Evolutionary conservation across 2,797 vertebrate genomes (phyloP).

Genomic region (Trachops cirrhosus): DNA sequence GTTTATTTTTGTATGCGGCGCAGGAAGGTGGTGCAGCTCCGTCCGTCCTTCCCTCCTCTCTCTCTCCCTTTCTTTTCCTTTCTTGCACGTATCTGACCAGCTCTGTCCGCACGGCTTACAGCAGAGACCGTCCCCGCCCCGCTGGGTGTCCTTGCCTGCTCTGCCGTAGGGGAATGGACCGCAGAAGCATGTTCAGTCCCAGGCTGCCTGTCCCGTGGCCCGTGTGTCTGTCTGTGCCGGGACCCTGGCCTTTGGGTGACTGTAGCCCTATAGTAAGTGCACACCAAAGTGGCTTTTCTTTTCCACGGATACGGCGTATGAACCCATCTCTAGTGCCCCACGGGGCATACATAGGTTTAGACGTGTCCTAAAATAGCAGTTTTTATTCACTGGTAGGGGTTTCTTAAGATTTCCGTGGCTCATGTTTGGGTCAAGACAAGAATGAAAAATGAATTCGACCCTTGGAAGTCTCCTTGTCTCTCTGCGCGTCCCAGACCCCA

Average conservation of each 20-base stretch:
- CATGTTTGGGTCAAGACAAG: background rate
- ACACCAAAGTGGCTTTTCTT: background rate
- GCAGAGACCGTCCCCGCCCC: background rate
- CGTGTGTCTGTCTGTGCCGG: background rate
- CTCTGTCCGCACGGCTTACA: no score
- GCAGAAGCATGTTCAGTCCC: no score
- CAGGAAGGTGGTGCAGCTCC: rapidly evolving
- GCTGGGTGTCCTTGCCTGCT: background rate
- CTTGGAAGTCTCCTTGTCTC: background rate
- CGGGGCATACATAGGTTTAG: background rate
- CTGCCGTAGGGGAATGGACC: no score
- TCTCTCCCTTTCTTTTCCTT: no score
- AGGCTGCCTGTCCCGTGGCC: background rate
- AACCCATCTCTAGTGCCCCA: background rate
- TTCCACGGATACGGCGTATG: background rate
- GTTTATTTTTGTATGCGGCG: no score
- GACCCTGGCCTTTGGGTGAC: background rate
- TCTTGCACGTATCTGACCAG: no score
- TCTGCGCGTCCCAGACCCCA: background rate
- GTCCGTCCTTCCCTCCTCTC: no score
- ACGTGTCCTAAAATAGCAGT: background rate
- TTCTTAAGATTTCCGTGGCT: background rate
- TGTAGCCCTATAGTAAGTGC: background rate
- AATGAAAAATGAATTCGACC: background rate
- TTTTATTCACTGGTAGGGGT: background rate